Evolutionary conservation across 1,140 invertebrate species (phyloP), one percentile per base, ranked within the genome.

Genomic region (Pinna nobilis): DNA sequence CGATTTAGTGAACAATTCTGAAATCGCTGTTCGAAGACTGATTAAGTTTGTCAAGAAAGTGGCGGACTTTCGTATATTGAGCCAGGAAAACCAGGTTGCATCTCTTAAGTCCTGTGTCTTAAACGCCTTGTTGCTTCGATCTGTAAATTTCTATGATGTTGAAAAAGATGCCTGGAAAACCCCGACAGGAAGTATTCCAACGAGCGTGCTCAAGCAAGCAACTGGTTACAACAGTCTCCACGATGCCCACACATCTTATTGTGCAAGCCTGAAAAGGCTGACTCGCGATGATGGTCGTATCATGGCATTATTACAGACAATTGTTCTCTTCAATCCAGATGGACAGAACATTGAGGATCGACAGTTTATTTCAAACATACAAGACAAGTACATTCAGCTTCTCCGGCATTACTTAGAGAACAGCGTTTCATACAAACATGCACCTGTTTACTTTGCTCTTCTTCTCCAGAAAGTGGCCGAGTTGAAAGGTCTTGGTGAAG

Each of bases 321-420:
- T 98, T 76, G 91, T 95, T 49, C 89, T 98, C 7, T 98, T 98
- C 86, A 94, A 94, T 55, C 95, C 96, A 0, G 92, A 95, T 63
- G 90, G 96, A 53, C 90, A 93, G 0, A 92, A 93, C 78, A 92
- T 97, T 6, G 92, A 95, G 51, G 94, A 96, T 86, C 92, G 92
- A 33, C 94, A 96, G 84, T 93, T 95, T 28, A 70, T 88, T 6
- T 84, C 87, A 9, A 79, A 86, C 47, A 74, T 87, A 86, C 96
- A 98, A 91, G 95, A 97, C 89, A 95, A 94, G 9, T 98, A 98
- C 89, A 95, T 96, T 86, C 95, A 95, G 87, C 92, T 98, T 49
- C 90, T 98, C 5, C 91, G 95, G 82, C 92, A 96, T 70, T 98
- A 97, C 88, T 88, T 98, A 41, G 95, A 97, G 86, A 94, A 94